Conservation (phyloP, 2,888 invertebrate genomes). For the Eupithecia inturbata region DNA sequence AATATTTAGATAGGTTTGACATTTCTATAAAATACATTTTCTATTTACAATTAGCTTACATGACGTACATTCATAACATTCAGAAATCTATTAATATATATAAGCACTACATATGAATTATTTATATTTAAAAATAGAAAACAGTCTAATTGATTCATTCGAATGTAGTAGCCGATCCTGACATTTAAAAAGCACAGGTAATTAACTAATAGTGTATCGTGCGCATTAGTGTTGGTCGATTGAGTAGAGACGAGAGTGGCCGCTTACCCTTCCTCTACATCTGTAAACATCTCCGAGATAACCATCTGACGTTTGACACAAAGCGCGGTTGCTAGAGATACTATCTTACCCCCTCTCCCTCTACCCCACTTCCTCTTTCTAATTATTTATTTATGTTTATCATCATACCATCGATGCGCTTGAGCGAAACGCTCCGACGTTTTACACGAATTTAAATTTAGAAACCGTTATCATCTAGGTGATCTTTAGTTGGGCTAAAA, state of each 20-base stretch:
- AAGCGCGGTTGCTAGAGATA: constrained; percentile 81
- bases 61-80: not conserved
- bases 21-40: not conserved
- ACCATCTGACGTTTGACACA: constrained; percentile 84
- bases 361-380: constrained; percentile 71
- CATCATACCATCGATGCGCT: constrained; percentile 82
- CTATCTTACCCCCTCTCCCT: constrained; percentile 69
- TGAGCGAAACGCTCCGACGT: constrained; percentile 71
- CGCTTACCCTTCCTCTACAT: constrained; percentile 80
- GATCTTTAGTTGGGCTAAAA: constrained; percentile 67
- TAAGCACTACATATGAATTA: not conserved
- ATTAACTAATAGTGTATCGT: constrained; percentile 73
- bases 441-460: constrained; percentile 78
- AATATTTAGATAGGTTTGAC: not conserved
- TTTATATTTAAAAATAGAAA: constrained; percentile 16
- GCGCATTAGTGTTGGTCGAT: constrained; percentile 74
- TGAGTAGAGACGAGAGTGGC: constrained; percentile 70
- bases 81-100: not conserved
- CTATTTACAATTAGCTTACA: not conserved
- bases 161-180: constrained; percentile 50
- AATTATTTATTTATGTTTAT: constrained; percentile 83
- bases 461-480: constrained; percentile 76
- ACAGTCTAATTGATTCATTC: constrained; percentile 42
- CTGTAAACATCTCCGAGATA: constrained; percentile 83
- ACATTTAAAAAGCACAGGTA: constrained; percentile 64